Conservation (phyloP, 23 tunicate species). For the Trididemnum clinides region DNA sequence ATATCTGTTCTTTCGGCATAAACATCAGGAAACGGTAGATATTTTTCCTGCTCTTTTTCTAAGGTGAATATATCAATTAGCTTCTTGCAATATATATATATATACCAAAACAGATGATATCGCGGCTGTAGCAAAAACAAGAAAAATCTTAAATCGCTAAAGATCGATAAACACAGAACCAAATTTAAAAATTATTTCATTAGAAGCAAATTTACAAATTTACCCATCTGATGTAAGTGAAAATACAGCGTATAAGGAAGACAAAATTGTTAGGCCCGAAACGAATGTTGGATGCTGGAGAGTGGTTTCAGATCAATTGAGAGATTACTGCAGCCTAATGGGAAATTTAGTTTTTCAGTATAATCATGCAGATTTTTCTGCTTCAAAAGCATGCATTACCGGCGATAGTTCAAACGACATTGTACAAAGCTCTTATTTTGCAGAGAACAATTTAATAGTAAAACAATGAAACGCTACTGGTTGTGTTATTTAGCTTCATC, state of each 20-base stretch:
- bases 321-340: conserved; percentile 25
- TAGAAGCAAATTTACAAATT: too few relatives aligned
- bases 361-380: conserved; percentile 29
- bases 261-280: background rate
- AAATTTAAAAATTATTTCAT: too few relatives aligned
- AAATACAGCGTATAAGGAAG: conserved; percentile 4
- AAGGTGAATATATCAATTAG: too few relatives aligned
- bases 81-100: too few relatives aligned
- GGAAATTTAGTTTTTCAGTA: conserved; percentile 9
- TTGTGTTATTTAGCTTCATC: conserved; percentile 36
- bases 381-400: too few relatives aligned
- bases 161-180: too few relatives aligned
- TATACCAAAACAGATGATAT: too few relatives aligned
- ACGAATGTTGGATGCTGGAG: conserved; percentile 29
- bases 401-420: conserved; percentile 26
- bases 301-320: conserved; percentile 32
- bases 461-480: conserved; percentile 25
- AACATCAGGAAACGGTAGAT: too few relatives aligned
- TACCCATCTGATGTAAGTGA: conserved; percentile 34
- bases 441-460: conserved; percentile 15
- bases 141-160: too few relatives aligned
- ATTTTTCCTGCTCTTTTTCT: too few relatives aligned
- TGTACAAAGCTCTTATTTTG: conserved; percentile 12
- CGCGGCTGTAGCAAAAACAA: too few relatives aligned
- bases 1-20: too few relatives aligned